Conservation (phyloP, 2,113 vertebrate species). For the Charadrius vociferus region DNA sequence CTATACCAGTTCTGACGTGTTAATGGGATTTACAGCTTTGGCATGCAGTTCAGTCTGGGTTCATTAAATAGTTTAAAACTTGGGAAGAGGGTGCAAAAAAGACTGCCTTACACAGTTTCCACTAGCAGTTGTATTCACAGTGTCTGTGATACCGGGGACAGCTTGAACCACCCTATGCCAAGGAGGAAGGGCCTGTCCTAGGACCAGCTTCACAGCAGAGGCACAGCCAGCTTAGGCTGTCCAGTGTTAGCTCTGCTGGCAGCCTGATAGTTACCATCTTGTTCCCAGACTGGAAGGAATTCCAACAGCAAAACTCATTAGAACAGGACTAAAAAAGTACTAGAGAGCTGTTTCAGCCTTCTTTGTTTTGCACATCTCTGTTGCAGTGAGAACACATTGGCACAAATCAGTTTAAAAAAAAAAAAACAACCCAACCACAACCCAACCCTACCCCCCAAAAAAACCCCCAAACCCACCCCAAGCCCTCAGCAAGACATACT, state of each 20-base stretch:
- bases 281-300: background rate
- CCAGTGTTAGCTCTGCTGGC: background rate
- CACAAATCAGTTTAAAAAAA: constrained; percentile 35
- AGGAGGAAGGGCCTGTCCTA: background rate
- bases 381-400: constrained; percentile 58
- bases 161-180: background rate
- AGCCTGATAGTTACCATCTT: background rate
- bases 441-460: background rate
- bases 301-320: background rate
- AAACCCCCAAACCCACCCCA: background rate
- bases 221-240: background rate
- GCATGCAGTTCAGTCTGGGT: constrained; percentile 11
- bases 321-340: background rate
- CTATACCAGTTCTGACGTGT: background rate
- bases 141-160: background rate
- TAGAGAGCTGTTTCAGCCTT: background rate
- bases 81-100: background rate
- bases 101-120: background rate
- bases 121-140: background rate
- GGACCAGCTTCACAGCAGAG: background rate
- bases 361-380: background rate
- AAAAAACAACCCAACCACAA: background rate
- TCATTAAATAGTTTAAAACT: background rate
- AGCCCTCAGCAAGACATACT: constrained; percentile 70
- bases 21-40: constrained; percentile 5